Percentiles rank a stretch among this genome's conserved stretches.
Conservation (phyloP, 2,113 vertebrate species). For the Cinclus cinclus region DNA sequence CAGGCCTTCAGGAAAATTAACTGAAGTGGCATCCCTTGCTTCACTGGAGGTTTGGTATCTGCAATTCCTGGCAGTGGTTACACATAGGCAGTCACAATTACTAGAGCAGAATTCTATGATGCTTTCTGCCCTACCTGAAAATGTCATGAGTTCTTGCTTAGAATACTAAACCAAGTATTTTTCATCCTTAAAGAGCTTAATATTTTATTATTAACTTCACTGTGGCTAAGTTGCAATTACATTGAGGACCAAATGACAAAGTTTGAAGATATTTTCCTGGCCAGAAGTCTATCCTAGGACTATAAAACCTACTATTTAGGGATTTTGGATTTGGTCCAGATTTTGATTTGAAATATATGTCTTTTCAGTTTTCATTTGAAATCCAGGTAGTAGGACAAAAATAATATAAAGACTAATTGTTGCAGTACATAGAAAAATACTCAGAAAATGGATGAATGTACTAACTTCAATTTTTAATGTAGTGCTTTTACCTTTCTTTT, state of each 20-base stretch:
- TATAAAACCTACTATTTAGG: neutral
- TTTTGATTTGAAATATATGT: neutral
- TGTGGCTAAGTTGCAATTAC: neutral
- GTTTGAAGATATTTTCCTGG: neutral
- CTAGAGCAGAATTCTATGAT: neutral
- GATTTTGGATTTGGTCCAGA: neutral
- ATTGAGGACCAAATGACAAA: neutral
- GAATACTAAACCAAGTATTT: neutral
- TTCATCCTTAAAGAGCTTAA: neutral
- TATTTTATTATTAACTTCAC: neutral
- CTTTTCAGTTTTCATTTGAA: neutral
- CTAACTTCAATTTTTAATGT: neutral
- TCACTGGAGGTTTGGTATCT: neutral
- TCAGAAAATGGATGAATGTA: neutral
- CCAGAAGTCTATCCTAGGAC: neutral
- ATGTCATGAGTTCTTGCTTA: neutral
- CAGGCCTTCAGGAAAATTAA: neutral
- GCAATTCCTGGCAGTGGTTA: neutral
- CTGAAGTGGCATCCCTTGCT: neutral
- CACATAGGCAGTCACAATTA: neutral
- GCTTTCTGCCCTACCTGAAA: neutral
- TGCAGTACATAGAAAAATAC: neutral
- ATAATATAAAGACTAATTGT: neutral
- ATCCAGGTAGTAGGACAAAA: neutral
- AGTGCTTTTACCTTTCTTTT: neutral